Base-by-base conservation (phyloP, 2,113 vertebrate genomes). In the Haliaeetus leucogaster region DNA sequence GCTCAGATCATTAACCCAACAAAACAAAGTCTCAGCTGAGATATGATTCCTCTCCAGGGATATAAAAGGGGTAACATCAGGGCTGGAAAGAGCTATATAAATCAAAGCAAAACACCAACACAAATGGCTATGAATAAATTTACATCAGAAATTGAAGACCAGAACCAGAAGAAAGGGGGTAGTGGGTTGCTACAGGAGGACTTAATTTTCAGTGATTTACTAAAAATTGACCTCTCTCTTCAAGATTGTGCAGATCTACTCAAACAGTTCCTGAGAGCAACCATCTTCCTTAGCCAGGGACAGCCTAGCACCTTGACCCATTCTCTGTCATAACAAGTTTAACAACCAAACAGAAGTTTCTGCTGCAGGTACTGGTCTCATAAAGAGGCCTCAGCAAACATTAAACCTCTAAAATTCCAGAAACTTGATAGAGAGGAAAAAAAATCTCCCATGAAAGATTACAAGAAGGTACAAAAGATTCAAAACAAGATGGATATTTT, bases 81-180 rank as follows among this genome's bases (percentile, higher is more conserved):
- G 22, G n/a, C 17, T 91, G 47, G 61, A 89, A 93, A 74, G 20
- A 78, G 25, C 52, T 86, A 22, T 30, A 68, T 78, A 91, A 89
- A 89, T 67, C 81, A 94, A 91, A 96, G 40, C 11, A 93, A 90
- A 96, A 85, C 70, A 76, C 25, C 47, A 82, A 72, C 2, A 12
- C 27, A 87, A 95, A 94, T 34, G 36, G n/a, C 58, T 53, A 62
- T 80, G 85, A 91, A 90, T 88, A 96, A 65, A 94, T 85, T 89
- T 94, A 76, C 70, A 90, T 76, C 27, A 47, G 16, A 79, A 97
- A 94, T 4, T 40, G 61, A 91, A 92, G 53, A 59, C 74, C 22
- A 85, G 48, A 78, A 91, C 20, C 27, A 70, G 52, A 89, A 81
- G 65, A 62, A 89, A 70, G 17, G 16, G 52, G 11, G 2, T 9